A percentile compares a stretch with the other conserved stretches of the same genome.
These are phyloP conservation scores for Rhodeus uyekii DNA, from an alignment of 2,797 vertebrate species.

Conservation along the genomic window DNA sequence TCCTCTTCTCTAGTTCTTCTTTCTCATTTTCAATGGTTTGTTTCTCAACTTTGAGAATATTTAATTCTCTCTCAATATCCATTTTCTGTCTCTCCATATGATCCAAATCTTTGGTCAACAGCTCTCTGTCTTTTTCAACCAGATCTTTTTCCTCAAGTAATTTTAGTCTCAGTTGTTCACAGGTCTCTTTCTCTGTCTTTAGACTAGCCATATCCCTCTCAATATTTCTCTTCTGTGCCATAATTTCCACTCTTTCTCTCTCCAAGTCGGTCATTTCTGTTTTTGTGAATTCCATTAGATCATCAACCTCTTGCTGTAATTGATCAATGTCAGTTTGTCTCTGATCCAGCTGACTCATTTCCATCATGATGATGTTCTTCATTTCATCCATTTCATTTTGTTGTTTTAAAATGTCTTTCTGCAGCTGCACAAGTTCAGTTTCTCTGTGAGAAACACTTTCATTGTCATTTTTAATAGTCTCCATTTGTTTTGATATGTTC, in stretches of 20 bases:
- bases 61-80: background rate
- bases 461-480: constrained; percentile 4
- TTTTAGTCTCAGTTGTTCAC: constrained; percentile 6
- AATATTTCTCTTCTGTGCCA: constrained; percentile 6
- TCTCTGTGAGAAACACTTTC: constrained; percentile 32
- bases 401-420: constrained; percentile 26
- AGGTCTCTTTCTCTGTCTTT: background rate
- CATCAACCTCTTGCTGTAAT: constrained; percentile 29
- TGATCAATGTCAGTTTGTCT: constrained; percentile 39
- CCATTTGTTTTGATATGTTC: background rate
- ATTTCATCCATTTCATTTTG: constrained; percentile 46
- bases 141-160: constrained; percentile 17
- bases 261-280: constrained; percentile 24
- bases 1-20: constrained; percentile 9
- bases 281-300: constrained; percentile 39
- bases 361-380: constrained; percentile 33
- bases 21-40: constrained; percentile 21
- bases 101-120: constrained; percentile 9
- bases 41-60: constrained; percentile 23
- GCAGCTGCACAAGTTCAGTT: constrained; percentile 33
- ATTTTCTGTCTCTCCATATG: background rate
- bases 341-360: constrained; percentile 38
- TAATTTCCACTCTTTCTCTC: constrained; percentile 28
- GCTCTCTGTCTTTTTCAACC: constrained; percentile 22
- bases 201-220: constrained; percentile 6